Evolutionary conservation across 2,888 invertebrate genomes (phyloP), one percentile per base, ranked within the genome.

Genomic region (Andrena hattorfiana): DNA sequence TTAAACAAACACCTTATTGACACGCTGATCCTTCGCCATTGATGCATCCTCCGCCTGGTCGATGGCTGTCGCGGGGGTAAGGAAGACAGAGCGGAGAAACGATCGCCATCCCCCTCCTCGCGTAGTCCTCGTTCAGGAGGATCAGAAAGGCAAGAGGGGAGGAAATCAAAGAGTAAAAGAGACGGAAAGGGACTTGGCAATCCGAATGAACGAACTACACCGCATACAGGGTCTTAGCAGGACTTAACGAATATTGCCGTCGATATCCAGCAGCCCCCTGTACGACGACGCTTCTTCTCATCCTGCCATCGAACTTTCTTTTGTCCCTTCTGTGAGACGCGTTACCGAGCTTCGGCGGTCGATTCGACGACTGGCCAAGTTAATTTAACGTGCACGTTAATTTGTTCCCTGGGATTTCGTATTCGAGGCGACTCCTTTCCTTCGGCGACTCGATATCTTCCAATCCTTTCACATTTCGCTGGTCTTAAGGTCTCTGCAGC

Each of bases 221-320:
- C 90, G 88, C 89, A 90, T 89, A 90, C 89, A 85, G 86, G 89
- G 91, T 91, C 91, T 92, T 92, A 91, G 91, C 87, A 79, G 87
- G 92, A 92, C 92, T 92, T 92, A 92, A 92, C 92, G 92, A 92
- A 92, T 92, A 92, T 92, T 92, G 91, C 91, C 90, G 89, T 89
- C 92, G 90, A 92, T 92, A 92, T 92, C 92, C 90, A 86, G 81
- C 77, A 88, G 89, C 85, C 85, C 83, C 78, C 85, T 71, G 74
- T 76, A 74, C 80, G 86, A 10, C 56, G 56, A 73, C 78, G 81
- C 85, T 75, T 76, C 74, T 49, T 48, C 74, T 74, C 72, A 49
- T 69, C 69, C 66, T 32, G 73, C 73, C 80, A 68, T 54, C 72
- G 62, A 81, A 85, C 74, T 75, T 79, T 84, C 81, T 75, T 84